Conservation (phyloP, 2,113 vertebrate species). For the Boulengerochromis microlepis region DNA sequence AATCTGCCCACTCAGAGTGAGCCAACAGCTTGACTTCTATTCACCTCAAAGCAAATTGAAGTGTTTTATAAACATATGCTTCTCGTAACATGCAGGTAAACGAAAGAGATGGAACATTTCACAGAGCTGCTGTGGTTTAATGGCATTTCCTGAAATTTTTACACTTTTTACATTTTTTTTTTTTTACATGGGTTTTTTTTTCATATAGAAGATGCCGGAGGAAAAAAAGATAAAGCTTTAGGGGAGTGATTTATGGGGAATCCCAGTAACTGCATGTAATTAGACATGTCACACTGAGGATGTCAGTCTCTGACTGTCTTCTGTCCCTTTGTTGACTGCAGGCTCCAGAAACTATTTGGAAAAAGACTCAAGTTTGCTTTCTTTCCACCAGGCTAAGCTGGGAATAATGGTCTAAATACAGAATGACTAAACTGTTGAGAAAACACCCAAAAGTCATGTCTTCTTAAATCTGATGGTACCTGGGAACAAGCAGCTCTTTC, state of each 20-base stretch:
- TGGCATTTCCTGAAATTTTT: conserved; percentile 40
- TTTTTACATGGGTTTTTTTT: background rate
- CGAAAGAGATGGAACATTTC: conserved; percentile 46
- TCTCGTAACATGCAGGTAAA: conserved; percentile 32
- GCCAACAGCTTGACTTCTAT: conserved; percentile 5
- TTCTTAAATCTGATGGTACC: background rate
- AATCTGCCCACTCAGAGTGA: background rate
- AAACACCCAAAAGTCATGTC: background rate
- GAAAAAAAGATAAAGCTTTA: conserved; percentile 47
- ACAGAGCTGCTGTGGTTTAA: conserved; percentile 30
- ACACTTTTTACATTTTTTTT: background rate
- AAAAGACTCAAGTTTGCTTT: background rate
- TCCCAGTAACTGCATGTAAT: conserved; percentile 69
- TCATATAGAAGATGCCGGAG: conserved; percentile 1
- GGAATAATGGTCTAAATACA: background rate
- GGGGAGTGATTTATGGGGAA: conserved; percentile 62
- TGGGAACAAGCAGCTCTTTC: background rate
- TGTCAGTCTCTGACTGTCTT: conserved; percentile 32
- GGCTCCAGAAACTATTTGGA: background rate
- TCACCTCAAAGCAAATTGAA: conserved; percentile 12
- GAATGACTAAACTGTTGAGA: background rate
- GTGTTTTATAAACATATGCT: background rate
- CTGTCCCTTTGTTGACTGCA: background rate
- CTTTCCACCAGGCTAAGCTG: background rate
- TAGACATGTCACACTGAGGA: conserved; percentile 38